phyloP scores from a whole-genome alignment of 64 coral and sea anemone species.

The Montipora sp. region DNA sequence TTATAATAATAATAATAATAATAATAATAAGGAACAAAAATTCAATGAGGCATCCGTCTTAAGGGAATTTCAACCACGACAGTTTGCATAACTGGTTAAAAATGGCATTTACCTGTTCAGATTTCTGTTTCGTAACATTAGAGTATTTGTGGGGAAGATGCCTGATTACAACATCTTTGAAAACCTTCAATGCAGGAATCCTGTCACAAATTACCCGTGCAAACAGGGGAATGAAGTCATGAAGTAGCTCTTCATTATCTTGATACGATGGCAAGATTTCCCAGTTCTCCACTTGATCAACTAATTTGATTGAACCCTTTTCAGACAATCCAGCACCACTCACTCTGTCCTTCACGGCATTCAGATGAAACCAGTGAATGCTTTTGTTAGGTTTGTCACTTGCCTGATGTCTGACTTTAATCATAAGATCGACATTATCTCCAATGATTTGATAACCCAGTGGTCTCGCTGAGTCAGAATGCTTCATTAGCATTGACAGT shows the following conservation, averaged over 20 bases:
- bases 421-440: conserved; percentile 26
- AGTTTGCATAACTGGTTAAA: conserved; percentile 5
- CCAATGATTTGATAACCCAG: conserved; percentile 30
- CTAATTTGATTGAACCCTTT: conserved; percentile 10
- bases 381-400: conserved; percentile 8
- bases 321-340: conserved; percentile 17
- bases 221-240: conserved; percentile 1
- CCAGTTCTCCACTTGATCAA: conserved; percentile 44
- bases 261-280: conserved; percentile 63
- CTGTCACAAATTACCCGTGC: background rate
- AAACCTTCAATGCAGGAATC: background rate
- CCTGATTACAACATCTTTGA: background rate
- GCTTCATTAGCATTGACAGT: background rate
- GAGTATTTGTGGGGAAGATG: no score
- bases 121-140: no score
- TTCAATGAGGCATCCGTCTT: background rate
- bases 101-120: background rate
- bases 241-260: background rate
- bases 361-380: no score
- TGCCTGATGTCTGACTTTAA: conserved; percentile 42
- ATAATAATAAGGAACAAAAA: no score
- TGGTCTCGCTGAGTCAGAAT: background rate
- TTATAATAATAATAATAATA: background rate
- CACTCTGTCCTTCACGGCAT: conserved; percentile 2
- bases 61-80: background rate